phyloP scores from a whole-genome alignment of 2,797 vertebrate genomes.

The Muraenolepis orangiensis region DNA sequence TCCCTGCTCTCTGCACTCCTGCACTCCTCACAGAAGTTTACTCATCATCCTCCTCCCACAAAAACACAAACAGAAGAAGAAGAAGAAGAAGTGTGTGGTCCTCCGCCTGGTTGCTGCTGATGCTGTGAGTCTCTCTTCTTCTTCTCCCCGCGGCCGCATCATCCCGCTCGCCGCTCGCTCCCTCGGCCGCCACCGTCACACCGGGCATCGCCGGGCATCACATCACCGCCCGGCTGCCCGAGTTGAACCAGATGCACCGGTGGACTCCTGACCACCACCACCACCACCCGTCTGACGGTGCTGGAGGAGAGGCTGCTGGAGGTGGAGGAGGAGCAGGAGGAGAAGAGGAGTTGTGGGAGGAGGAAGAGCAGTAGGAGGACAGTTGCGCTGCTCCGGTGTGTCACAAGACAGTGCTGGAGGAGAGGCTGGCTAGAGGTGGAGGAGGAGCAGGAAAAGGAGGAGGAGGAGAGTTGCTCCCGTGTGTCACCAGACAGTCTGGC shows the following conservation, averaged over 20 bases:
- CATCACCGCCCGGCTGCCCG: neutral
- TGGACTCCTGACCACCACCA: neutral
- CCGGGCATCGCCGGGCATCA: neutral
- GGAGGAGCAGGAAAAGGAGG: neutral
- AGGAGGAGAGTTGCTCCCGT: neutral
- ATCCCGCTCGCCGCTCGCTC: too few relatives aligned
- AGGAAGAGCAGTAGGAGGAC: neutral
- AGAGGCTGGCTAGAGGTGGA: too few relatives aligned
- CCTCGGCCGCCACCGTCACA: neutral
- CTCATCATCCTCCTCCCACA: too few relatives aligned
- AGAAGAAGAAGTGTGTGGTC: neutral
- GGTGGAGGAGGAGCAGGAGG: neutral
- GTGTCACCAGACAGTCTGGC: conserved; percentile 2
- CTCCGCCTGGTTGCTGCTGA: too few relatives aligned
- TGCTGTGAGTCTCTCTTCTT: too few relatives aligned
- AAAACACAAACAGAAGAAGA: neutral
- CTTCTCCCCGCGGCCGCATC: neutral
- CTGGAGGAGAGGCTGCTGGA: neutral
- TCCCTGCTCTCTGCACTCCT: too few relatives aligned
- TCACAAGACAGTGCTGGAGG: too few relatives aligned
- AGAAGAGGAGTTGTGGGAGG: neutral
- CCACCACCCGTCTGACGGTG: neutral
- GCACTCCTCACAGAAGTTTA: too few relatives aligned
- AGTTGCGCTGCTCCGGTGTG: too few relatives aligned
- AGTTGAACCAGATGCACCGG: neutral